Evolutionary conservation across 2,113 vertebrate genomes (phyloP).

Genomic region (Rhinogobius similis): DNA sequence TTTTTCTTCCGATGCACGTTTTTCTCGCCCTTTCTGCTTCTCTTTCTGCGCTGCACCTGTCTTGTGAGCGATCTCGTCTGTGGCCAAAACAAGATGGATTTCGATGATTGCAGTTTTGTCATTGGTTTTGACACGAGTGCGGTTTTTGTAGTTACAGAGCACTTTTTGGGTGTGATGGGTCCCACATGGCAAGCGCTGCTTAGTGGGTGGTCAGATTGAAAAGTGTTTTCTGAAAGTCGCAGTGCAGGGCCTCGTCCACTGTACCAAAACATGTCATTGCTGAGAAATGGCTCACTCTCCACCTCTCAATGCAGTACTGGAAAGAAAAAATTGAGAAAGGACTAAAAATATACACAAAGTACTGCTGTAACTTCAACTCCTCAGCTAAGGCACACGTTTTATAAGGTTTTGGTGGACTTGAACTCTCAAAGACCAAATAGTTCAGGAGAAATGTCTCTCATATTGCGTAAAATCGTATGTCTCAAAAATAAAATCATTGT

Average conservation of each 20-base stretch:
- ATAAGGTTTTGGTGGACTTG: too few species aligned
- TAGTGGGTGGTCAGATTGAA: slow-evolving; percentile 65
- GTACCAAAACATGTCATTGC: slow-evolving; percentile 59
- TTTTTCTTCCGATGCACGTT: too few species aligned
- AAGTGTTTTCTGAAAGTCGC: slow-evolving; percentile 24
- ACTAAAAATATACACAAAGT: not conserved
- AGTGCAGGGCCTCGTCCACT: slow-evolving; percentile 18
- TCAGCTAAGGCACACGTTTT: too few species aligned
- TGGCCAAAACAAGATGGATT: slow-evolving; percentile 6
- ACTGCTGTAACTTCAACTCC: not conserved
- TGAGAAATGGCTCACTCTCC: slow-evolving; percentile 51
- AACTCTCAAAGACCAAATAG: too few species aligned
- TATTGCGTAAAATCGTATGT: too few species aligned
- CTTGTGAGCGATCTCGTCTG: not conserved
- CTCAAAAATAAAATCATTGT: too few species aligned
- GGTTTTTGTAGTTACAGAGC: slow-evolving; percentile 19
- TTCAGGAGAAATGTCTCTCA: too few species aligned
- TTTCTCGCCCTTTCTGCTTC: not conserved
- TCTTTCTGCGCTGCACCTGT: not conserved
- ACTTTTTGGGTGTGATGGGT: slow-evolving; percentile 26
- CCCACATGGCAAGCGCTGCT: slow-evolving; percentile 39
- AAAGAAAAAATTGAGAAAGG: not conserved
- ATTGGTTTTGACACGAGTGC: slow-evolving; percentile 23
- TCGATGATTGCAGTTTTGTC: slow-evolving; percentile 19
- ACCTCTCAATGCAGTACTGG: slow-evolving; percentile 21